Evolutionary conservation across 1,140 invertebrate species (phyloP), one percentile per base, ranked within the genome.

Genomic region (Rhysida immarginata): DNA sequence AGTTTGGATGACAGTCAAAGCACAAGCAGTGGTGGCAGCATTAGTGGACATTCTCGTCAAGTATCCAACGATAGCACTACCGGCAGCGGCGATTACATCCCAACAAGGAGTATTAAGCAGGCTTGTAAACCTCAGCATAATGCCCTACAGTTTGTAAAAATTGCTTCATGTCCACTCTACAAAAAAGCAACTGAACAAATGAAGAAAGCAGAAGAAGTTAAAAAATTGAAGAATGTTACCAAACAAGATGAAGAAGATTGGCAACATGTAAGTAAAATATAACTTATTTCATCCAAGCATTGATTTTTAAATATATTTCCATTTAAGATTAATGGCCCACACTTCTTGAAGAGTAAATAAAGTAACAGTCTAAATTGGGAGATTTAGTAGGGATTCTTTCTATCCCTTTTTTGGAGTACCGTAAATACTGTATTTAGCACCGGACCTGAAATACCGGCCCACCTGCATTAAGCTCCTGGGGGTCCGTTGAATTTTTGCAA

Each of bases 211-310:
- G 83, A 89, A 64, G 83, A 88, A 65, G 81, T 87, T 25, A 86
- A 85, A 65, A 85, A 85, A 62, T 75, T 82, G 27, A 82, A 84
- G 60, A 80, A 83, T 50, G 73, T 79, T 0, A 71, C 78, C 53
- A 75, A 77, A 60, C 82, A 87, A 67, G 84, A 91, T 62, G 83
- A 85, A 46, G 86, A 89, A 68, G 88, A 92, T 65, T 94, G 90
- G 90, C 87, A 92, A 74, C 84, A 84, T 73, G 89, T 93, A 72
- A 82, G 82, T 75, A 41, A n/a, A n/a, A n/a, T n/a, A n/a, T n/a
- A n/a, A n/a, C n/a, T n/a, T n/a, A n/a, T n/a, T n/a, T n/a, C n/a
- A n/a, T n/a, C n/a, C n/a, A n/a, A n/a, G n/a, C n/a, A n/a, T n/a
- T n/a, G n/a, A n/a, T n/a, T n/a, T n/a, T n/a, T n/a, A n/a, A n/a